Percentiles rank a stretch among this genome's conserved stretches.
Evolutionary conservation across 2,888 invertebrate genomes (phyloP).

Genomic region (Dascillus cervinus): DNA sequence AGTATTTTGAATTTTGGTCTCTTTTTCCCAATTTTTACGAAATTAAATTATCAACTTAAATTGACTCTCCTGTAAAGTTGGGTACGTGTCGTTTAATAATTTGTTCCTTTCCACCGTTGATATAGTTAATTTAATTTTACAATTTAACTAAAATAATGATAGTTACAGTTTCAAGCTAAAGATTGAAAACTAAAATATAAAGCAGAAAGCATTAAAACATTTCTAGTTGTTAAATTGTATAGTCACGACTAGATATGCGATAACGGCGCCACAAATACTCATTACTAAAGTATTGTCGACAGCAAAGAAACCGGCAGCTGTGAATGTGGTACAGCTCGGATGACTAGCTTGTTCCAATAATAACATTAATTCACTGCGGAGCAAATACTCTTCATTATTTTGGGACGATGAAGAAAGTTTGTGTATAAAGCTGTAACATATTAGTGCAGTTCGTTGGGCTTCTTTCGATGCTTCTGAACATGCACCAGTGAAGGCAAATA

Average conservation of each 20-base stretch:
- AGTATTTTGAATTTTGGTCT: no score
- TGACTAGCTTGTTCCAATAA: constrained; percentile 12
- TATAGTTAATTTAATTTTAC: no score
- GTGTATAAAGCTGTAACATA: constrained; percentile 18
- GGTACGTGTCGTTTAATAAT: no score
- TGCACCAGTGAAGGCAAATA: constrained; percentile 16
- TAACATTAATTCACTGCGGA: constrained; percentile 8
- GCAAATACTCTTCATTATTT: constrained; percentile 5
- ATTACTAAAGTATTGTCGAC: constrained; percentile 15
- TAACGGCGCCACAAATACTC: constrained; percentile 13
- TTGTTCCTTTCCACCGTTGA: no score
- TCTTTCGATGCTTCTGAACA: constrained; percentile 19
- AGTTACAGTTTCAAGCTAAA: no score
- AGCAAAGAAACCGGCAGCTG: constrained; percentile 16
- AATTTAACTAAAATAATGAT: no score
- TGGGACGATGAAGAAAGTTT: constrained; percentile 10
- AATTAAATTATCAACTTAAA: no score
- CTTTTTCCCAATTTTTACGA: no score
- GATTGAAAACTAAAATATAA: no score
- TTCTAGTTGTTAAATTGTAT: constrained; percentile 15
- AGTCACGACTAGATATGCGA: constrained; percentile 16
- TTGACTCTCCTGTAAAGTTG: no score
- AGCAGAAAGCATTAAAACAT: no score
- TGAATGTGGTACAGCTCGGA: constrained; percentile 8
- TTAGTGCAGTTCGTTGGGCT: constrained; percentile 15